phyloP scores from a whole-genome alignment of 1,140 invertebrate species.

The Brachionus plicatilis region DNA sequence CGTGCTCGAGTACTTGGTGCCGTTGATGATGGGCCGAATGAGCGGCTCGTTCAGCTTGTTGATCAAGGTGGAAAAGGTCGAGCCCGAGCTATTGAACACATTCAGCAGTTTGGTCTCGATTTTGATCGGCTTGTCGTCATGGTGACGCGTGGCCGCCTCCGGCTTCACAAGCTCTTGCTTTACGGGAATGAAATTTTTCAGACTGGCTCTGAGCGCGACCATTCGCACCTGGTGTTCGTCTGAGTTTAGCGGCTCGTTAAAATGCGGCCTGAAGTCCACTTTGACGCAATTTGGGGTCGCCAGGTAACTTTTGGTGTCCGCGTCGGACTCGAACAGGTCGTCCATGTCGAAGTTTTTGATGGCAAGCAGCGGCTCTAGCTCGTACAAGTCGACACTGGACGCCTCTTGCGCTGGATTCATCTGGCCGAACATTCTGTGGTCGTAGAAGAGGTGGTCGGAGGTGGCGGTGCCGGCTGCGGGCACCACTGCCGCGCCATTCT shows the following conservation, averaged over 20 bases:
- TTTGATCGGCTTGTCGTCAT: neutral
- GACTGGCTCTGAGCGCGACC: neutral
- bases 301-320: neutral
- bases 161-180: neutral
- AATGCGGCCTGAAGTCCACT: neutral
- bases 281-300: neutral
- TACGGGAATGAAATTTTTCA: neutral
- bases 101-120: neutral
- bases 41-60: neutral
- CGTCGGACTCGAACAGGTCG: neutral
- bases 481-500: neutral
- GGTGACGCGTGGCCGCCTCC: neutral
- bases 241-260: neutral
- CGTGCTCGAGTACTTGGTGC: neutral
- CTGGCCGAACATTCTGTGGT: neutral
- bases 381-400: neutral
- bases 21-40: neutral
- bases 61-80: neutral
- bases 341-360: constrained; percentile 17
- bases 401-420: neutral
- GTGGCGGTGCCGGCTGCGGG: neutral
- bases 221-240: neutral
- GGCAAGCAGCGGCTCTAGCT: neutral
- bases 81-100: neutral
- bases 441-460: neutral